Evolutionary conservation across 2,113 vertebrate species (phyloP), one percentile per base, ranked within the genome.

Genomic region (Polypterus bichir): DNA sequence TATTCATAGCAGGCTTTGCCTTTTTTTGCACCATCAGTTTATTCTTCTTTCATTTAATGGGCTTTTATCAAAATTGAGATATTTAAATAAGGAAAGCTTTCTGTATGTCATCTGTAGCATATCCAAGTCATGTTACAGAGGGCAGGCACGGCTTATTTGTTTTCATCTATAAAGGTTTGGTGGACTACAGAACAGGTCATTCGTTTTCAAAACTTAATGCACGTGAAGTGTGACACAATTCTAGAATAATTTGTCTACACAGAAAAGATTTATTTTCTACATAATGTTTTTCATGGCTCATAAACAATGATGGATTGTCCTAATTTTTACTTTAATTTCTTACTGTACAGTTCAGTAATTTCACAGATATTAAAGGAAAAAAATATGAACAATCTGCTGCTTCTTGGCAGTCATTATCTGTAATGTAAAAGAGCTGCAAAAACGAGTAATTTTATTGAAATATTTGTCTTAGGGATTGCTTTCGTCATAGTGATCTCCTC

Each of bases 261-360:
- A 67, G 61, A 63, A 81, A 27, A 79, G 78, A 85, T 84, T 86
- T 81, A 84, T 83, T 81, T 65, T 60, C 63, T 64, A 4, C 66
- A 73, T 77, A 78, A 73, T 72, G 80, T 74, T 64, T 78, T 81
- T 74, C 80, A 82, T 76, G 82, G 83, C 77, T 86, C 86, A 85
- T 86, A 85, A 83, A 81, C 73, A 74, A 70, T 87, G 84, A 88
- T 86, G 77, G 80, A 88, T 89, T 76, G 71, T 78, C 63, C 58
- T 85, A 88, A 86, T 87, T 85, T 87, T 87, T 81, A 74, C 71
- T 84, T 84, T 86, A 84, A 85, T 85, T 82, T 80, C 74, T 79
- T 80, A 70, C 76, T 75, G 52, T 73, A 80, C 80, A 82, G 70
- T 76, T 81, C 80, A 77, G 74, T 79, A 79, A 82, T 82, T 83